Percentiles rank a stretch among this genome's conserved stretches.
Evolutionary conservation across 2,113 vertebrate species (phyloP).

Genomic region (Cavia porcellus): DNA sequence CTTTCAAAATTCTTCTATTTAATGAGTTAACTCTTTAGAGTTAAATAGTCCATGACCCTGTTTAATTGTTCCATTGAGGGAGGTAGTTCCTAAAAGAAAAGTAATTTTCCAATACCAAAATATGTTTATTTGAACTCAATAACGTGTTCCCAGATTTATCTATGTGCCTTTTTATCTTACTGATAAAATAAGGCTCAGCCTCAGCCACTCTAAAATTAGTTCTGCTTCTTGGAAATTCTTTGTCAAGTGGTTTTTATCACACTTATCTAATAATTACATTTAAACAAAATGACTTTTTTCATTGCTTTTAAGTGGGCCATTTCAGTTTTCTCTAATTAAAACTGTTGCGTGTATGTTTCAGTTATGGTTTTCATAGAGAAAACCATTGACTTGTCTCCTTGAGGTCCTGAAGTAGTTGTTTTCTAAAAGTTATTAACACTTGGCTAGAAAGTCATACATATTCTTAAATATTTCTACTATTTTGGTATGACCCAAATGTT

Average conservation of each 20-base stretch:
- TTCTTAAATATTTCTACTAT: slow-evolving; percentile 37
- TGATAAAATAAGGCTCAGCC: slow-evolving; percentile 26
- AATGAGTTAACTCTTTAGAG: not conserved
- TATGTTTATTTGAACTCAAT: not conserved
- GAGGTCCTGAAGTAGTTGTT: not conserved
- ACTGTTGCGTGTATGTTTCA: slow-evolving; percentile 29
- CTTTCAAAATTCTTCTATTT: slow-evolving; percentile 23
- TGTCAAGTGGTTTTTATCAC: slow-evolving; percentile 31
- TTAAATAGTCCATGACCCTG: not conserved
- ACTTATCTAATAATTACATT: slow-evolving; percentile 64
- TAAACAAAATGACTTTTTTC: slow-evolving; percentile 58
- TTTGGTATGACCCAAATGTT: slow-evolving; percentile 59
- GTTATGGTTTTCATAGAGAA: slow-evolving; percentile 8
- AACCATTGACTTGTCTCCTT: not conserved
- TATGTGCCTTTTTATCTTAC: slow-evolving; percentile 50
- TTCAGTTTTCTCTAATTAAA: slow-evolving; percentile 55
- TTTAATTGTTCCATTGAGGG: not conserved
- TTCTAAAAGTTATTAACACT: slow-evolving; percentile 44
- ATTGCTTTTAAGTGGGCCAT: slow-evolving; percentile 23
- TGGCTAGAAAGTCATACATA: slow-evolving; percentile 20
- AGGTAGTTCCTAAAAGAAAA: slow-evolving; percentile 10
- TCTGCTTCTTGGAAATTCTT: slow-evolving; percentile 43
- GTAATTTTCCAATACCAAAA: not conserved
- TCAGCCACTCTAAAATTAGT: slow-evolving; percentile 68
- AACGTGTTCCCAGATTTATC: slow-evolving; percentile 18